phyloP scores from a whole-genome alignment of 2,888 invertebrate species.

The Acrobasis suavella region DNA sequence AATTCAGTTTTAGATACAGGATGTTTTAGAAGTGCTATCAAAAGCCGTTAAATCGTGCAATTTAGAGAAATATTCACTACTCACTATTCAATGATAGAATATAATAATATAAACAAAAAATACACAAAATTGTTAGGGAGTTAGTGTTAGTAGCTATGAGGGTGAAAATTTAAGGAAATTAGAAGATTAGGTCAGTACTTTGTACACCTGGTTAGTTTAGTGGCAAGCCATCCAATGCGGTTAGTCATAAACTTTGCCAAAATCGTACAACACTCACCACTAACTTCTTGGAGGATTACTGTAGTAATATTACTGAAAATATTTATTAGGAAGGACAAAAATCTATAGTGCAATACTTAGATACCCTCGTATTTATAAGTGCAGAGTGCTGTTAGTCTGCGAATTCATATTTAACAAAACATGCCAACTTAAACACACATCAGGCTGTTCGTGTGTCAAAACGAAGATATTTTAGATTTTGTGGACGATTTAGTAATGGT shows the following conservation, averaged over 20 bases:
- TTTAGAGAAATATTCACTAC: conserved; percentile 17
- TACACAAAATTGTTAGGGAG: conserved; percentile 5
- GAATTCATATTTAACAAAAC: conserved; percentile 56
- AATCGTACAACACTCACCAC: conserved; percentile 80
- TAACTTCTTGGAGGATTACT: conserved; percentile 75
- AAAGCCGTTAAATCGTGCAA: conserved; percentile 24
- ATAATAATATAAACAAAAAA: conserved; percentile 20
- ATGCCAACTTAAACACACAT: conserved; percentile 74
- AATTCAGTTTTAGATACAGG: conserved; percentile 17
- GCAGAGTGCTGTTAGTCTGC: conserved; percentile 80
- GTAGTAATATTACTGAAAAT: conserved; percentile 74
- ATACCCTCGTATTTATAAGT: conserved; percentile 60
- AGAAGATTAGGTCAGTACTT: conserved; percentile 20
- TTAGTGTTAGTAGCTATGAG: conserved; percentile 11
- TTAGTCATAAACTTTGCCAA: conserved; percentile 71
- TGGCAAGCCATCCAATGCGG: conserved; percentile 54
- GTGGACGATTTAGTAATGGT: conserved; percentile 40
- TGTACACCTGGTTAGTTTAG: conserved; percentile 41
- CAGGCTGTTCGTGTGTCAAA: conserved; percentile 68
- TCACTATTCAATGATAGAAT: background rate
- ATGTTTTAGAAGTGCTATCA: conserved; percentile 23
- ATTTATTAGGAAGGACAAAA: conserved; percentile 70
- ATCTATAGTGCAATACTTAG: conserved; percentile 70
- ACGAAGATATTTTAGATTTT: conserved; percentile 73
- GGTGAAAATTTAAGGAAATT: conserved; percentile 18